Conservation (phyloP, 2,797 vertebrate species). For the Poeciliopsis turneri region DNA sequence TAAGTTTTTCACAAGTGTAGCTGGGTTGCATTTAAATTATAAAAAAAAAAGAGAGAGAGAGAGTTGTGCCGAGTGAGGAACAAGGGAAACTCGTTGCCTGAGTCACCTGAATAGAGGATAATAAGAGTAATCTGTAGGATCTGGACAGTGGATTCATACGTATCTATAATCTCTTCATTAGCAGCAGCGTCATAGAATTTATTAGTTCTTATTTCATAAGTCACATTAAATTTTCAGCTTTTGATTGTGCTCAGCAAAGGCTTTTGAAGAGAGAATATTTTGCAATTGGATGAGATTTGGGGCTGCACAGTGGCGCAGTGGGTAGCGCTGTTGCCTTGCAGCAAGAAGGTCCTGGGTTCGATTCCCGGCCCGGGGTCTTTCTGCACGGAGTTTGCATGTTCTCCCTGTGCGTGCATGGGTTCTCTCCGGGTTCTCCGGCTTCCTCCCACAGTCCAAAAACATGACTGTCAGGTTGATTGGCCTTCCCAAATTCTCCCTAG, state of each 20-base stretch:
- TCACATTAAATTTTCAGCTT: background rate
- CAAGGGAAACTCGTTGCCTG: background rate
- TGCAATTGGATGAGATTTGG: background rate
- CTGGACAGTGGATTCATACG: background rate
- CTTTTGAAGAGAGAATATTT: background rate
- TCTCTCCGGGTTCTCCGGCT: too few species aligned
- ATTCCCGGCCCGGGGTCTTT: too few species aligned
- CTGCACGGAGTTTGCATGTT: too few species aligned
- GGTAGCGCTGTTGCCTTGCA: too few species aligned
- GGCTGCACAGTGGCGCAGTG: too few species aligned
- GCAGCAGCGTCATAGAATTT: background rate
- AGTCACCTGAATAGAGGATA: background rate
- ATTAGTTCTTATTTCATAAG: background rate
- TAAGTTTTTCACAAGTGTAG: background rate
- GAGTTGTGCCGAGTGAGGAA: background rate
- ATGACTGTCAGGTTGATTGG: too few species aligned
- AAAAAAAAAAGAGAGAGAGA: background rate
- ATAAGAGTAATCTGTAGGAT: conserved; percentile 3
- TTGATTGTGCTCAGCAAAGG: background rate
- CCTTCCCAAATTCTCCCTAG: too few species aligned
- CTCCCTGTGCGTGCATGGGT: too few species aligned
- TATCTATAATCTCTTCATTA: background rate
- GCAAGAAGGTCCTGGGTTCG: too few species aligned
- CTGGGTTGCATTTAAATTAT: background rate
- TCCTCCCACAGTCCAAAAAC: too few species aligned